Evolutionary conservation across 2,797 vertebrate genomes (phyloP), one percentile per base, ranked within the genome.

Genomic region (Cossypha dichroa): DNA sequence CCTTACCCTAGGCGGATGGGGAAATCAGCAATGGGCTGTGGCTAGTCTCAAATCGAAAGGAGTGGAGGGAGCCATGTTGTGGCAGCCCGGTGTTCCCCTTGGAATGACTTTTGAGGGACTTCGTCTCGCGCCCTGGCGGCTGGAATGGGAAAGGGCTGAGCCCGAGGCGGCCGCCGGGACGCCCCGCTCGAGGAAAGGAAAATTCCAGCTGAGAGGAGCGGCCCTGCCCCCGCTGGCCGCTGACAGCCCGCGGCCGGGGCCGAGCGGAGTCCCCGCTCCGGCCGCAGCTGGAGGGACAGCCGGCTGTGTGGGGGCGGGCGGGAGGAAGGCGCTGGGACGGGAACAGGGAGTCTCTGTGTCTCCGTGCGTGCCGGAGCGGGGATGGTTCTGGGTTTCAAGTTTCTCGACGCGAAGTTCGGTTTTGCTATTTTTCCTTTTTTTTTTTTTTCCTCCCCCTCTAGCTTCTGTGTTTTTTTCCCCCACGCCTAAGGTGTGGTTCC

Each of bases 201-300:
- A 96, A 95, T 95, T 94, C 96, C 92, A 41, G 79, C 66, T 78
- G 69, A 34, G 68, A 92, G 94, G 73, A 94, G 86, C n/a, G n/a
- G 79, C 81, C 78, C 93, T 91, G 85, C 87, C 66, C 95, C 94
- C 82, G 88, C 95, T 72, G 85, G 80, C 89, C 40, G 87, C 78
- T 43, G 78, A 21, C 88, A 67, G 82, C 62, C 84, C 66, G n/a
- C n/a, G 29, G 58, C 72, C 52, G 48, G 41, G 38, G 15, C 45
- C 51, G 58, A 75, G 56, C 43, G 17, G 81, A 17, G 31, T 40
- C 63, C 52, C 38, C 31, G 3, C 28, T 33, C 13, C 69, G 20
- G 36, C 48, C 60, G 41, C 36, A 46, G 67, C 68, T 8, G 75
- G 58, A 48, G 45, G 77, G 68, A 60, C 46, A 54, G 63, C 38